A percentile compares a stretch with the other conserved stretches of the same genome.
These are phyloP conservation scores for Orius laevigatus DNA, from an alignment of 1,140 invertebrate genomes.

Conservation along the genomic window DNA sequence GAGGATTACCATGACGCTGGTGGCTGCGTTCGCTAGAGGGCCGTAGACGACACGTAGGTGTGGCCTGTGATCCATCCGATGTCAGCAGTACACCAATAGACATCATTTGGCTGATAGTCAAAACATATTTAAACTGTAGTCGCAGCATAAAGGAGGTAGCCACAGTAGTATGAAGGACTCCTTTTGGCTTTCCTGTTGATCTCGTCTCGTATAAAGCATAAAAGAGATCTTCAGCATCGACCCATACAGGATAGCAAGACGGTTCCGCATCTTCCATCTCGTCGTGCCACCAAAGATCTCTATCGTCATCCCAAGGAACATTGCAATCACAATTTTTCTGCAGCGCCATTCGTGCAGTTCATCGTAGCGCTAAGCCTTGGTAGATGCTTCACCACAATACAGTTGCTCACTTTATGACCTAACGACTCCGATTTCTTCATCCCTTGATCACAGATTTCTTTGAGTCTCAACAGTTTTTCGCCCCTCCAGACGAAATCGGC, in stretches of 20 bases:
- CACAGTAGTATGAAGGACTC: constrained; percentile 85
- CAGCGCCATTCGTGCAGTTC: constrained; percentile 13
- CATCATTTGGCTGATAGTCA: constrained; percentile 77
- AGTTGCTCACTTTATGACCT: constrained; percentile 56
- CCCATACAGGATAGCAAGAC: constrained; percentile 81
- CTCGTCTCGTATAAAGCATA: constrained; percentile 95
- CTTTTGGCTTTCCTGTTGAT: constrained; percentile 94
- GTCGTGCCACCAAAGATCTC: constrained; percentile 86
- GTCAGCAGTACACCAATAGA: constrained; percentile 99
- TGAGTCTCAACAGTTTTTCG: constrained; percentile 69
- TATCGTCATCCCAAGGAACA: constrained; percentile 53
- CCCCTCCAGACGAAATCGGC: constrained; percentile 86
- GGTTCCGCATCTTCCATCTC: constrained; percentile 59
- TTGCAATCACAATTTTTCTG: constrained; percentile 20
- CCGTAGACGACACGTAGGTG: constrained; percentile 85
- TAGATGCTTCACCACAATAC: constrained; percentile 72
- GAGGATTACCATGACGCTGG: constrained; percentile 64
- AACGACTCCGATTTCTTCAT: constrained; percentile 44
- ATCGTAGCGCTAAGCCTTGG: constrained; percentile 38
- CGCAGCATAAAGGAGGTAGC: constrained; percentile 81
- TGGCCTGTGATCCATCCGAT: constrained; percentile 98
- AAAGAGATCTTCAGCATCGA: constrained; percentile 84
- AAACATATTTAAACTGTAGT: constrained; percentile 90
- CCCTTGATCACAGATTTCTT: constrained; percentile 69
- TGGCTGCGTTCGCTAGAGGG: constrained; percentile 83